phyloP scores from a whole-genome alignment of 2,888 invertebrate genomes.

The Heteromurus nitidus region DNA sequence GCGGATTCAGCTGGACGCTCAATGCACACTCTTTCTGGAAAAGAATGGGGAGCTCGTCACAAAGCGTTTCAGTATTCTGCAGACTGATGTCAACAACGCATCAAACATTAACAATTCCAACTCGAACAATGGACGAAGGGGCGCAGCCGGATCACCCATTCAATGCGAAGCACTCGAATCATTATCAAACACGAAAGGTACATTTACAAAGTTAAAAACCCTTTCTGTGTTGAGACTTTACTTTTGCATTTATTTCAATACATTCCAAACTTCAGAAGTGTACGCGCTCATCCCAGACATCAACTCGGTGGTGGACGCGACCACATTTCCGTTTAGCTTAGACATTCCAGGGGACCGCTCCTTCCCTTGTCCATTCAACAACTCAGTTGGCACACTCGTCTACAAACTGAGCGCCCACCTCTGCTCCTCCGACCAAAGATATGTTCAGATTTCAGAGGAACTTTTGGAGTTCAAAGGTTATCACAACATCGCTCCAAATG shows the following conservation, averaged over 20 bases:
- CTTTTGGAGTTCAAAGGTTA: slow-evolving; percentile 53
- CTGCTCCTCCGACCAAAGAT: slow-evolving; percentile 47
- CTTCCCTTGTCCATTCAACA: slow-evolving; percentile 51
- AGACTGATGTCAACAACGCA: slow-evolving; percentile 30
- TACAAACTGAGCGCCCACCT: slow-evolving; percentile 52
- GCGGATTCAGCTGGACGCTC: slow-evolving; percentile 52
- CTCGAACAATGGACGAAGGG: slow-evolving; percentile 22
- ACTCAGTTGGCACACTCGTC: slow-evolving; percentile 37
- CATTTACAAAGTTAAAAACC: background rate
- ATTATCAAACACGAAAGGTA: slow-evolving; percentile 53
- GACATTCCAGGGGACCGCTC: slow-evolving; percentile 48
- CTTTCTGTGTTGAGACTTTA: background rate
- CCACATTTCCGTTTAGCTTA: slow-evolving; percentile 50
- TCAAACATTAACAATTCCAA: slow-evolving; percentile 27
- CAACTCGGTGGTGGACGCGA: slow-evolving; percentile 44
- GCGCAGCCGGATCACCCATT: slow-evolving; percentile 14
- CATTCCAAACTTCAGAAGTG: slow-evolving; percentile 27
- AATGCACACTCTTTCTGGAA: slow-evolving; percentile 55
- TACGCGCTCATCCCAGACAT: slow-evolving; percentile 55
- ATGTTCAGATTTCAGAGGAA: slow-evolving; percentile 52
- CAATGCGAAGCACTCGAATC: slow-evolving; percentile 51
- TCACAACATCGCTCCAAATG: slow-evolving; percentile 22
- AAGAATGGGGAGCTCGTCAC: slow-evolving; percentile 53
- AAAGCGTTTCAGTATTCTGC: slow-evolving; percentile 47
- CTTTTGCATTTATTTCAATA: background rate